Percentiles rank a stretch among this genome's conserved stretches.
These are phyloP conservation scores for Sciaenops ocellatus DNA, from an alignment of 2,797 vertebrate genomes.

Conservation along the genomic window DNA sequence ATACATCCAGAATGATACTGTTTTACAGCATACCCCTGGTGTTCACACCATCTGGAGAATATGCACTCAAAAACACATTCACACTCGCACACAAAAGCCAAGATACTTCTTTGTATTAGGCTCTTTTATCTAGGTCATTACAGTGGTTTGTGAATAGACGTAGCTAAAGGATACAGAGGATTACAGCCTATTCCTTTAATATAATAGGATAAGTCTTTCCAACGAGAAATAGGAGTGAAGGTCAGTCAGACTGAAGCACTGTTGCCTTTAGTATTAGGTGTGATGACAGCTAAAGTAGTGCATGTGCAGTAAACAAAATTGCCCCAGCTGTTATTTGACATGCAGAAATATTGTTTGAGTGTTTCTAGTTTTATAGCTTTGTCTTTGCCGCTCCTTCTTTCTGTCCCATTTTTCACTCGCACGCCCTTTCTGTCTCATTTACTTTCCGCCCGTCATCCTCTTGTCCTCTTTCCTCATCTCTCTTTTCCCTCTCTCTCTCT, in stretches of 20 bases:
- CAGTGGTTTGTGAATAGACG: conserved; percentile 59
- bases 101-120: conserved; percentile 49
- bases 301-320: neutral
- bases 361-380: conserved; percentile 35
- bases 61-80: conserved; percentile 43
- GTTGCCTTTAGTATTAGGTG: conserved; percentile 31
- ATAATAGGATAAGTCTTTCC: conserved; percentile 60
- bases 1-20: conserved; percentile 41
- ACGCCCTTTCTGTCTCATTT: conserved; percentile 59
- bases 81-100: conserved; percentile 23
- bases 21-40: conserved; percentile 61
- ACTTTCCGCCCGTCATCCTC: conserved; percentile 45
- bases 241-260: conserved; percentile 25
- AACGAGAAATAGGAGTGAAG: conserved; percentile 37
- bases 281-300: conserved; percentile 33
- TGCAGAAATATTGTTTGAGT: conserved; percentile 36
- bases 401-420: conserved; percentile 29
- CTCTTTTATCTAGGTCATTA: conserved; percentile 72
- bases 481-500: neutral
- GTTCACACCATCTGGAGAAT: conserved; percentile 75
- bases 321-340: conserved; percentile 26
- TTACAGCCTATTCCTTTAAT: conserved; percentile 62
- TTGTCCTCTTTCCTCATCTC: conserved; percentile 26
- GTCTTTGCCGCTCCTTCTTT: conserved; percentile 25
- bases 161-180: conserved; percentile 53